Percentiles rank a stretch among this genome's conserved stretches.
phyloP scores from a whole-genome alignment of 2,797 vertebrate species.

The Eospalax fontanierii region DNA sequence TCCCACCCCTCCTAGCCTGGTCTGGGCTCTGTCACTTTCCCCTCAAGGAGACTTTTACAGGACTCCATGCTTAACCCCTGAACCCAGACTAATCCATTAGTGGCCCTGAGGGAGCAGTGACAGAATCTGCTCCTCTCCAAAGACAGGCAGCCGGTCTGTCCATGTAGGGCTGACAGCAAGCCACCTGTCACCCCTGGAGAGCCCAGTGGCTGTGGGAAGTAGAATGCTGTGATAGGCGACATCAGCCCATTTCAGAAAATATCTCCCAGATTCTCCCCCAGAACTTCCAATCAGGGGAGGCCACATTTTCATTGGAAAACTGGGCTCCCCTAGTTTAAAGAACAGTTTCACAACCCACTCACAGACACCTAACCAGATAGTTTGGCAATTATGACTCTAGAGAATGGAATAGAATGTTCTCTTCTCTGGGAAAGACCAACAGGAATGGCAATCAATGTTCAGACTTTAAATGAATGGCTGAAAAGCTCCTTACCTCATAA shows the following conservation, averaged over 20 bases:
- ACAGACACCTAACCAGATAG: accelerated
- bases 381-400: not conserved
- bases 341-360: not conserved
- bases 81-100: conserved; percentile 87
- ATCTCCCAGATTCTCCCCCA: conserved; percentile 33
- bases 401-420: not conserved
- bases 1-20: conserved; percentile 73
- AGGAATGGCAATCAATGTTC: not conserved
- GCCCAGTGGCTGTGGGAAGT: not conserved
- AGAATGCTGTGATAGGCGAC: not conserved
- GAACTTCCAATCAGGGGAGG: not conserved
- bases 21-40: conserved; percentile 74
- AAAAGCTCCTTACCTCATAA: conserved; percentile 94
- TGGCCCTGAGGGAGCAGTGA: conserved; percentile 54
- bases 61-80: conserved; percentile 86
- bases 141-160: conserved; percentile 58
- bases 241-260: conserved; percentile 35
- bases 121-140: conserved; percentile 57
- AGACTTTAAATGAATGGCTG: accelerated
- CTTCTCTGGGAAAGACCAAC: not conserved
- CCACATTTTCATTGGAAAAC: not conserved
- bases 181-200: not conserved
- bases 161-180: conserved; percentile 9
- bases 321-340: not conserved
- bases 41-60: conserved; percentile 83